Conservation (phyloP, 2,888 invertebrate species). For the Caenorhabditis sp. region DNA sequence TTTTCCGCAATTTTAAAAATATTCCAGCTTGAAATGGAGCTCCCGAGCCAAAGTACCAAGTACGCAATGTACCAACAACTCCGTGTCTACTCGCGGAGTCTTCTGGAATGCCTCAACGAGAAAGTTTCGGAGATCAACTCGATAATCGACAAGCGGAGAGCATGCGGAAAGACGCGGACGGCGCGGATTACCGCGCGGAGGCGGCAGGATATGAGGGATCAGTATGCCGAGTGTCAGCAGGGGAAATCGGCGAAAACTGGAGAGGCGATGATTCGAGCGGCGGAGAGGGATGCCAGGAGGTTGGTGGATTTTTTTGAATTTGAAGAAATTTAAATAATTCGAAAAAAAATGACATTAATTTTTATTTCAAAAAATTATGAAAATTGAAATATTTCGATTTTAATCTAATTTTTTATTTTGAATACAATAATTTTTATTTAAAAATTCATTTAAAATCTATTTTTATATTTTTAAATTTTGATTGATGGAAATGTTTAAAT, state of each 20-base stretch:
- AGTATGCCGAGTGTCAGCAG: slow-evolving; percentile 91
- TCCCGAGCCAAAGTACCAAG: slow-evolving; percentile 89
- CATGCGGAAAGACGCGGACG: slow-evolving; percentile 87
- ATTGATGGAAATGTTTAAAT: too few relatives aligned
- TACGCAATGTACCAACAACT: slow-evolving; percentile 96
- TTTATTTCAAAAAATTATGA: slow-evolving; percentile 1
- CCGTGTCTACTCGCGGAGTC: slow-evolving; percentile 94
- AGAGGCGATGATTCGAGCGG: slow-evolving; percentile 72
- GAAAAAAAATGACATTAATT: neutral
- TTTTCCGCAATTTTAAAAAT: too few relatives aligned
- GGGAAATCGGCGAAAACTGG: slow-evolving; percentile 71
- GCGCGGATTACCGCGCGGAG: slow-evolving; percentile 89
- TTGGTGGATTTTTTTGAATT: neutral
- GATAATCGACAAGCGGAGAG: slow-evolving; percentile 90
- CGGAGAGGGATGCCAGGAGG: slow-evolving; percentile 79
- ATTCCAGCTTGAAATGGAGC: slow-evolving; percentile 85
- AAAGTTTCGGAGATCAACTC: slow-evolving; percentile 88
- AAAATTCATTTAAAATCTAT: neutral
- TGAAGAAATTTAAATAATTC: neutral
- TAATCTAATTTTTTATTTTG: neutral
- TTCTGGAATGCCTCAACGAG: slow-evolving; percentile 97
- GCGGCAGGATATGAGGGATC: slow-evolving; percentile 89
- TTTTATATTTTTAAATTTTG: too few relatives aligned
- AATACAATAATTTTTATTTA: neutral
- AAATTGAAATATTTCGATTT: neutral